Percentiles rank a stretch among this genome's conserved stretches.
phyloP scores from a whole-genome alignment of 2,113 vertebrate species.

The Panthera leo region DNA sequence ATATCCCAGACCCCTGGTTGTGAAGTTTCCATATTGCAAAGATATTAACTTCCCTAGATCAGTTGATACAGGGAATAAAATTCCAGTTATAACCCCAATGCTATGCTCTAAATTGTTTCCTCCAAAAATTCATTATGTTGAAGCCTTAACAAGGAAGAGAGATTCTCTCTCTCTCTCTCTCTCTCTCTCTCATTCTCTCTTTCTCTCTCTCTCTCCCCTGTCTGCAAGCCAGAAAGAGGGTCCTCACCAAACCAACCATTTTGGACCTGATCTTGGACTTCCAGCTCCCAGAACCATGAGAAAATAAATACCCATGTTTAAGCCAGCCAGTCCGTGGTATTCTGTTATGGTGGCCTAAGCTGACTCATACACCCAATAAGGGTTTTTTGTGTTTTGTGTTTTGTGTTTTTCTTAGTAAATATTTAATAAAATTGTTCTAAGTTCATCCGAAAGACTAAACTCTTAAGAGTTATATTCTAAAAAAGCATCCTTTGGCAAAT shows the following conservation, averaged over 20 bases:
- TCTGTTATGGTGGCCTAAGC: not conserved
- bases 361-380: not conserved
- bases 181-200: too few species aligned
- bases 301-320: not conserved
- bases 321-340: not conserved
- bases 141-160: not conserved
- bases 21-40: not conserved
- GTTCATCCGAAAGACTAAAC: not conserved
- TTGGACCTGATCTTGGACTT: not conserved
- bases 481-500: not conserved
- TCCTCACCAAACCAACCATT: not conserved
- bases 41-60: not conserved
- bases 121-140: too few species aligned
- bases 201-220: too few species aligned
- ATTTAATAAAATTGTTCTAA: not conserved
- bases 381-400: not conserved
- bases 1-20: not conserved
- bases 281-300: not conserved
- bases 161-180: too few species aligned
- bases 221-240: not conserved
- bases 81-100: not conserved
- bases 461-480: not conserved
- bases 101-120: not conserved
- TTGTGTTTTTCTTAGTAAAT: not conserved
- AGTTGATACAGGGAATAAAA: not conserved